These are phyloP conservation scores for Neomonachus schauinslandi DNA, from an alignment of 2,113 vertebrate genomes.

Conservation along the genomic window DNA sequence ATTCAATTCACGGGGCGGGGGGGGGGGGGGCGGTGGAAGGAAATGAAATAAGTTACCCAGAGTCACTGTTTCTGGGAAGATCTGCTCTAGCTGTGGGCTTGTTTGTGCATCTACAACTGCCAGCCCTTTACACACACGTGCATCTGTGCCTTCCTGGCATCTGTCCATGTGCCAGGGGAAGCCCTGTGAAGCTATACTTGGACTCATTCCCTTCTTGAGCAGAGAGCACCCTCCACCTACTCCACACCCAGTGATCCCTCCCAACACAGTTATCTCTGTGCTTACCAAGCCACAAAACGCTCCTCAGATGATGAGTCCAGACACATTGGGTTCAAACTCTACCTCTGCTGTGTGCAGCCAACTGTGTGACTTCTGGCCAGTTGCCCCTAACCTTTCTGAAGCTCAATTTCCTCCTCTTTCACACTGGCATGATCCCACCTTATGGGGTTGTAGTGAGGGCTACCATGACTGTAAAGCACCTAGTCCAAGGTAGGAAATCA, in stretches of 20 bases:
- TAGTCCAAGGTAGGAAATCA: not conserved
- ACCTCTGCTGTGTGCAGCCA: not conserved
- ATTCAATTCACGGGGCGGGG: not conserved
- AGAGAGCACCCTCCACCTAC: not conserved
- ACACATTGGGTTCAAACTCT: not conserved
- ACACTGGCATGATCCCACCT: not conserved
- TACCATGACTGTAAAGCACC: not conserved
- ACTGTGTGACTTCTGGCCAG: not conserved
- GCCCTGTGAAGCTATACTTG: not conserved
- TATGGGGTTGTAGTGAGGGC: not conserved
- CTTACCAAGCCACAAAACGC: not conserved
- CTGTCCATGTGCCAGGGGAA: not conserved
- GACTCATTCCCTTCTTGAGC: not conserved
- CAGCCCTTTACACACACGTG: not conserved
- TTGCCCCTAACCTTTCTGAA: not conserved
- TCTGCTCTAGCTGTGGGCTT: not conserved
- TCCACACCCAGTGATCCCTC: not conserved
- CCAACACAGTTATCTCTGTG: not conserved
- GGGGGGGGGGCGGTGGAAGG: accelerated
- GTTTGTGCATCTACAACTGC: not conserved
- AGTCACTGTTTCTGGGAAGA: not conserved
- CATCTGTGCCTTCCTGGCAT: not conserved
- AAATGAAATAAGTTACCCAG: not conserved
- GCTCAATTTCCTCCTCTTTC: not conserved
- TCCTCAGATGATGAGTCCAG: not conserved